Evolutionary conservation across 30 jellyfish, hydroid and myxozoan genomes (phyloP).

Genomic region (Chrysaora quinquecirrha): DNA sequence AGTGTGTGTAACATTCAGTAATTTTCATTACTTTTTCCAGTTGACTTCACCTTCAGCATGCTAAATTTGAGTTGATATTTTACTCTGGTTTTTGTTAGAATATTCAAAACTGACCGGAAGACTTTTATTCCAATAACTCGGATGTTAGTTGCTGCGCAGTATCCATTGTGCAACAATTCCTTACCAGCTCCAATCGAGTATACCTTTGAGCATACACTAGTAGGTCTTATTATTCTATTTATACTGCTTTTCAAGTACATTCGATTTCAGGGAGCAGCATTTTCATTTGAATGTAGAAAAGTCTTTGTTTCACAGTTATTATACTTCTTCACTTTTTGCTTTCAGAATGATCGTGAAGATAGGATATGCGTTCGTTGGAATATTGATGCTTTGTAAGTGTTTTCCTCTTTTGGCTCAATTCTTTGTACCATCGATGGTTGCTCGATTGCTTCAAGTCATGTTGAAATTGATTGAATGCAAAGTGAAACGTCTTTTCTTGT

Average conservation of each 20-base stretch:
- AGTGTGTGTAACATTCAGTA: too few species aligned
- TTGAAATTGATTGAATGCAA: too few species aligned
- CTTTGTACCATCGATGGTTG: too few species aligned
- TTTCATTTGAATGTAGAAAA: too few species aligned
- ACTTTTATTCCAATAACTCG: conserved; percentile 76
- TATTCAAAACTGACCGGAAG: conserved; percentile 59
- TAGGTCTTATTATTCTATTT: conserved; percentile 3
- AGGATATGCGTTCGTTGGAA: conserved; percentile 86
- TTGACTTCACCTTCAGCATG: too few species aligned
- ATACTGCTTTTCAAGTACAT: neutral
- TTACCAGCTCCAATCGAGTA: conserved; percentile 78
- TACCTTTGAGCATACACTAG: conserved; percentile 89
- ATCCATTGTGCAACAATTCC: conserved; percentile 86
- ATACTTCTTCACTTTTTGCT: too few species aligned
- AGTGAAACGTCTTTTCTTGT: too few species aligned
- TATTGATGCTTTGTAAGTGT: conserved; percentile 71
- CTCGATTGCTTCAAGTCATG: too few species aligned
- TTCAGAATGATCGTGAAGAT: conserved; percentile 72
- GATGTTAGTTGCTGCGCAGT: conserved; percentile 88
- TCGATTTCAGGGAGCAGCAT: neutral
- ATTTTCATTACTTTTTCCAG: too few species aligned
- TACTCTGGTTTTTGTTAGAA: conserved; percentile 42
- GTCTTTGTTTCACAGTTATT: too few species aligned
- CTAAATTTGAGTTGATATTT: too few species aligned
- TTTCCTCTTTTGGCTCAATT: too few species aligned